Conservation (phyloP, 2,888 invertebrate genomes). For the Auanema sp. region DNA sequence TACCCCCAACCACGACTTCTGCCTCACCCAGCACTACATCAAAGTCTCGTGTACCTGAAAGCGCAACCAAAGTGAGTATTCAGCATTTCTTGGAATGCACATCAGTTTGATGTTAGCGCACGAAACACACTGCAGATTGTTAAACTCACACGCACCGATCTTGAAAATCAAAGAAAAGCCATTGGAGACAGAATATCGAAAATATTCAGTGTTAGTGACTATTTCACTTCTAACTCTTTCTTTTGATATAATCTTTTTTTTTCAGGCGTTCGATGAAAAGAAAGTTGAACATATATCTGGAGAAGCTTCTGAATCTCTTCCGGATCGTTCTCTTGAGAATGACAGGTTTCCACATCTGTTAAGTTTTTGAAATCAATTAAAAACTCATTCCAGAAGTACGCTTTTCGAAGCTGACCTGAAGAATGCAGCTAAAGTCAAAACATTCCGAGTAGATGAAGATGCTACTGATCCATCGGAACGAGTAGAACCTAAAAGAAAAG, state of each 20-base stretch:
- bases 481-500: constrained; percentile 1
- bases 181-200: not conserved
- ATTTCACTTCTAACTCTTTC: not conserved
- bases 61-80: not conserved
- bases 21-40: constrained; percentile 17
- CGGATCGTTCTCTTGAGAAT: too few species aligned
- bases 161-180: constrained; percentile 5
- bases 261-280: too few species aligned
- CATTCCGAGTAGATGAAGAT: not conserved
- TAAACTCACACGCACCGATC: not conserved
- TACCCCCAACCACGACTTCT: constrained; percentile 19
- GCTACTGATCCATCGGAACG: not conserved
- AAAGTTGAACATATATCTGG: too few species aligned
- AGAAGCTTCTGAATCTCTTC: too few species aligned
- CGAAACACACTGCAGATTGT: not conserved
- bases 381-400: not conserved
- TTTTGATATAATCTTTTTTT: not conserved
- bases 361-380: not conserved
- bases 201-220: constrained; percentile 1
- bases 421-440: not conserved
- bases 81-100: not conserved
- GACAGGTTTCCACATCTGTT: too few species aligned
- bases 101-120: too few species aligned
- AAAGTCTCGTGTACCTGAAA: constrained; percentile 10
- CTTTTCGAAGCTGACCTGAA: constrained; percentile 13